Conservation (phyloP, 2,888 invertebrate genomes). For the Parnassius apollo region DNA sequence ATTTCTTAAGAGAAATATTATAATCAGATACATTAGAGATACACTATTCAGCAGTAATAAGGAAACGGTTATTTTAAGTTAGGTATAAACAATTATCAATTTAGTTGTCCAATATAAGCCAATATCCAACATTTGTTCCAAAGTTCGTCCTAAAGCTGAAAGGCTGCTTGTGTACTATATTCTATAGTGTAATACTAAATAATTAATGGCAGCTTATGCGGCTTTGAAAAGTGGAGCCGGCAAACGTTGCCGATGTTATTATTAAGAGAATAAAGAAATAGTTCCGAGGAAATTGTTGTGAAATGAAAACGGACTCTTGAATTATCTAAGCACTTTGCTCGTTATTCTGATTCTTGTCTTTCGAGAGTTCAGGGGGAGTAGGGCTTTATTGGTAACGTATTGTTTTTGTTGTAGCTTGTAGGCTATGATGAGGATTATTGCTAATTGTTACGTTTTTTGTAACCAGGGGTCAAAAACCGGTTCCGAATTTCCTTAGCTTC, state of each 20-base stretch:
- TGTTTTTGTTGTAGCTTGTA: slow-evolving; percentile 6
- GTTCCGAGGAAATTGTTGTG: slow-evolving; percentile 29
- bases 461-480: too few species aligned
- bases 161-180: slow-evolving; percentile 25
- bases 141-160: slow-evolving; percentile 31
- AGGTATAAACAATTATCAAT: background rate
- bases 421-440: too few species aligned
- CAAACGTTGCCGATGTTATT: slow-evolving; percentile 26
- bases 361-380: slow-evolving; percentile 14
- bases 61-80: too few species aligned
- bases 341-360: slow-evolving; percentile 13
- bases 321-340: slow-evolving; percentile 22
- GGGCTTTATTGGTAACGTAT: slow-evolving; percentile 5
- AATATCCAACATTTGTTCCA: slow-evolving; percentile 19
- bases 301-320: slow-evolving; percentile 20
- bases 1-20: too few species aligned
- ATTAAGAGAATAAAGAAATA: slow-evolving; percentile 29
- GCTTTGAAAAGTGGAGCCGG: slow-evolving; percentile 30
- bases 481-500: too few species aligned
- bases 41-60: too few species aligned
- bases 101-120: slow-evolving; percentile 8
- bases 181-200: slow-evolving; percentile 36
- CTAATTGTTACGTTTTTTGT: too few species aligned
- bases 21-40: too few species aligned
- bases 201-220: slow-evolving; percentile 43